A percentile compares a stretch with the other conserved stretches of the same genome.
Conservation (phyloP, 1,140 invertebrate species). For the Zaprionus africanus region DNA sequence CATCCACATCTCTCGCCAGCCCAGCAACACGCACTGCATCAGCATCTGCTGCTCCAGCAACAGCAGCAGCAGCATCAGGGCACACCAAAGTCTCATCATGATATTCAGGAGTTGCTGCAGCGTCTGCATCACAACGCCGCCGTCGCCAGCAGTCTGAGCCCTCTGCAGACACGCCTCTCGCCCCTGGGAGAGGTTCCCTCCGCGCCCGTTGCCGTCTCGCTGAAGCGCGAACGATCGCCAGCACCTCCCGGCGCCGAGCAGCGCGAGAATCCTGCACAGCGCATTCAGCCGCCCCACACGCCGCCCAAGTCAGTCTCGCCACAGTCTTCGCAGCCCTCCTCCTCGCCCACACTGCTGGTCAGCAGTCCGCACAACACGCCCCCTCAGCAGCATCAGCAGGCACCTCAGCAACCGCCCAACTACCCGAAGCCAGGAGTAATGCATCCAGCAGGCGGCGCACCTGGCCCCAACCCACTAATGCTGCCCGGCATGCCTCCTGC, state of each 20-base stretch:
- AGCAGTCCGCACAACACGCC: constrained; percentile 76
- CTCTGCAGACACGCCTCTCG: constrained; percentile 74
- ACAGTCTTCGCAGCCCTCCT: constrained; percentile 79
- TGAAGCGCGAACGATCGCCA: constrained; percentile 80
- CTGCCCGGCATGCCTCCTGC: constrained; percentile 79
- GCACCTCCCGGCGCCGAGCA: constrained; percentile 58
- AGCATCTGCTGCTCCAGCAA: constrained; percentile 70
- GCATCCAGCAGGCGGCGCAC: constrained; percentile 40
- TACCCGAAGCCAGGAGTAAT: constrained; percentile 57
- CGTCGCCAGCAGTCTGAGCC: constrained; percentile 62
- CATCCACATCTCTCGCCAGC: constrained; percentile 72
- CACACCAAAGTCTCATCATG: constrained; percentile 71
- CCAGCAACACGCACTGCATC: constrained; percentile 74
- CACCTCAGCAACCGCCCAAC: constrained; percentile 53
- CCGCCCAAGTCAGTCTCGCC: constrained; percentile 85
- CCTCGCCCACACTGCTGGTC: constrained; percentile 69
- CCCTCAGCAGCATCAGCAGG: constrained; percentile 55
- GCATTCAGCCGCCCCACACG: constrained; percentile 78
- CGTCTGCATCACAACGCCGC: constrained; percentile 75
- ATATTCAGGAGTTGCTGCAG: constrained; percentile 78
- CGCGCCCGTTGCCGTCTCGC: constrained; percentile 41
- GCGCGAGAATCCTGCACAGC: constrained; percentile 76
- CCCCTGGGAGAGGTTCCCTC: constrained; percentile 52
- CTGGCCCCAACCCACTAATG: constrained; percentile 60
- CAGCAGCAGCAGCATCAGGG: constrained; percentile 53